Conservation (phyloP, 2,797 vertebrate species). For the Cynopterus sphinx region DNA sequence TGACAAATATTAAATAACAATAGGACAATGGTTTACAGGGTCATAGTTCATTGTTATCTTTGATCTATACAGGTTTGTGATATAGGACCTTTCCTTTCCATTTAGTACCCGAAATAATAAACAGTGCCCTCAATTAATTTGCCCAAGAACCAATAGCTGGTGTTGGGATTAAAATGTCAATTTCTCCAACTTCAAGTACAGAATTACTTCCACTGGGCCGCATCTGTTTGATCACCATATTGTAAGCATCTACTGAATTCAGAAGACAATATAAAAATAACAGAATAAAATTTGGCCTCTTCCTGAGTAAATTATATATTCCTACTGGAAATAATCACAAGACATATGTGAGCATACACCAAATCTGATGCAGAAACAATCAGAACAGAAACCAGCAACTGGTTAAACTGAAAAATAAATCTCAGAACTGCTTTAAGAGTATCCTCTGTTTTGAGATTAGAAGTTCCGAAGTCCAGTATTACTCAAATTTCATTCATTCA, state of each 20-base stretch:
- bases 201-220: neutral
- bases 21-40: neutral
- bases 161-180: neutral
- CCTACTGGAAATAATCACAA: neutral
- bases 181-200: neutral
- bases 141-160: neutral
- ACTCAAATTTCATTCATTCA: neutral
- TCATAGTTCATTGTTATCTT: neutral
- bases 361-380: neutral
- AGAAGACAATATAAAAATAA: neutral
- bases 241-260: neutral
- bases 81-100: neutral
- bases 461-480: neutral
- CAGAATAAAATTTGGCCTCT: neutral
- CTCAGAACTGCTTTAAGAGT: neutral
- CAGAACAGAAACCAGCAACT: neutral
- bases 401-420: neutral
- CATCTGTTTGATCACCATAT: neutral
- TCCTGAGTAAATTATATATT: neutral
- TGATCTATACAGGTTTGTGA: neutral
- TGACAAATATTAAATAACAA: neutral
- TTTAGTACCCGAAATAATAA: neutral
- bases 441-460: neutral
- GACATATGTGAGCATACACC: neutral
- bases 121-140: neutral